Evolutionary conservation across 2,888 invertebrate genomes (phyloP), one percentile per base, ranked within the genome.

Genomic region (Herminia tarsipennalis): DNA sequence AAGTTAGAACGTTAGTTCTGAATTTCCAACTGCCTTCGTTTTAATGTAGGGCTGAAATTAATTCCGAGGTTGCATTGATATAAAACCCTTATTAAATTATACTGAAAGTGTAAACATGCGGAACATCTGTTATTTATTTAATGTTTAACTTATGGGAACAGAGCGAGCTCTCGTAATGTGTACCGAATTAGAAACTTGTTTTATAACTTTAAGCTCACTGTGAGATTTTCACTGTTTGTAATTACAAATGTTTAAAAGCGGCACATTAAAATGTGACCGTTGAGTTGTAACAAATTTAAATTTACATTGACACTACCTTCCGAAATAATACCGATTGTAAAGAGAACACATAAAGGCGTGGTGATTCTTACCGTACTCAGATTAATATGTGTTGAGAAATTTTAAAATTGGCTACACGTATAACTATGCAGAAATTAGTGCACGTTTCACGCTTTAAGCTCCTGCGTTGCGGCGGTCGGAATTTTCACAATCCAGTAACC

Each of bases 61-160:
- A 62, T 65, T 58, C 36, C 41, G 43, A 53, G 51, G 55, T 49
- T 56, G 58, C 64, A 68, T 66, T 61, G 52, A 56, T 66, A 60
- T 65, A 70, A 69, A 67, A 66, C 56, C 58, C 47, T 58, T 48
- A 66, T 64, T 64, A 58, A 66, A 64, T 64, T 66, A 66, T 55
- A 62, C 66, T 43, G 39, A 44, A 44, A 56, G 50, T 52, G 63
- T 66, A 56, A 66, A 62, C 66, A 62, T 45, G 28, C 45, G 42
- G 5, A 45, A 52, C 62, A 58, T 46, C 40, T 51, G 52, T 58
- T 55, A 64, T 66, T 62, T 58, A 62, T 64, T 58, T 66, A 56
- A 66, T 52, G 52, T 48, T 39, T 51, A 62, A 66, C 51, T 61
- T 46, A 45, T 48, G 51, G 33, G 46, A 25, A 46, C 33, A 38